Conservation (phyloP, 2,888 invertebrate genomes). For the Danaus chrysippus region DNA sequence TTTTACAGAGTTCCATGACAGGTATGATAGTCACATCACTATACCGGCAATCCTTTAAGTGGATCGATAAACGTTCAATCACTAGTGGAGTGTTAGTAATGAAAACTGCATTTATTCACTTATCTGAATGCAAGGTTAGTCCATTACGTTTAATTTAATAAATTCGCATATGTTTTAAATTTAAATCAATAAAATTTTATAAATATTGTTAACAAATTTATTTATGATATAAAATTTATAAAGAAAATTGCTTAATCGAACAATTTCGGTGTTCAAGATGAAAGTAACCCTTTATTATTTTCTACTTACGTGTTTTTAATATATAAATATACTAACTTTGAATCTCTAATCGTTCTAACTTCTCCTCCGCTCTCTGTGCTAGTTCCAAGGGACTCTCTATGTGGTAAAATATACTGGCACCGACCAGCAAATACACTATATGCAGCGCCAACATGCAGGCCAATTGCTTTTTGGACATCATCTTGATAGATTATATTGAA, state of each 20-base stretch:
- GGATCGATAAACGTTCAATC: constrained; percentile 37
- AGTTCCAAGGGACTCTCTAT: constrained; percentile 87
- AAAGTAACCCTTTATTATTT: too few relatives aligned
- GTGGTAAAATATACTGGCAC: constrained; percentile 91
- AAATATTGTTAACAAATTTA: background rate
- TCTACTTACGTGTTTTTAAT: too few relatives aligned
- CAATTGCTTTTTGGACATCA: constrained; percentile 91
- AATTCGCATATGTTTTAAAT: constrained; percentile 12
- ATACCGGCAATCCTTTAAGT: constrained; percentile 34
- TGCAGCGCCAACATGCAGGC: constrained; percentile 86
- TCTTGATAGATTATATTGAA: constrained; percentile 62
- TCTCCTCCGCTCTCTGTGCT: constrained; percentile 77
- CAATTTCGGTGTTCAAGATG: too few relatives aligned
- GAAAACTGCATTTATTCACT: constrained; percentile 47
- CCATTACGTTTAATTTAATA: constrained; percentile 21
- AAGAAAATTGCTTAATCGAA: too few relatives aligned
- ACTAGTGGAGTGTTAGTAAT: constrained; percentile 36
- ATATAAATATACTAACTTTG: constrained; percentile 79
- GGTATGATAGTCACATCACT: constrained; percentile 30
- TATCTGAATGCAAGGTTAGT: constrained; percentile 45
- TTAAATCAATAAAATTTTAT: constrained; percentile 1
- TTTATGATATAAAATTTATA: too few relatives aligned
- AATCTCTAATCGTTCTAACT: constrained; percentile 82
- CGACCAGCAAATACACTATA: constrained; percentile 86
- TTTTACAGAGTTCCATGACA: constrained; percentile 18